phyloP scores from a whole-genome alignment of 2,888 invertebrate species.

The Boloria selene region DNA sequence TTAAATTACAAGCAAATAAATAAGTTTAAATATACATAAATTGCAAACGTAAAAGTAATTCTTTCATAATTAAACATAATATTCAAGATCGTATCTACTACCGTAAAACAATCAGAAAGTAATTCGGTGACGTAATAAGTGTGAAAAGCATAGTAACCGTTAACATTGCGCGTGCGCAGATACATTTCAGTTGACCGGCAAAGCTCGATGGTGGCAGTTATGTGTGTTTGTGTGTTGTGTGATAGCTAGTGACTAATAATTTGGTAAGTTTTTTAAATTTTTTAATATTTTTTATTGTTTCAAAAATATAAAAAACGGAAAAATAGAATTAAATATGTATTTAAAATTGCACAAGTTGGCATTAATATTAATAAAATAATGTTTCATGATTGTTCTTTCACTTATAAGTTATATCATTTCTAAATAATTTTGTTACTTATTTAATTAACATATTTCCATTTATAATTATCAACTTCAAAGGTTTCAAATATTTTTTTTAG shows the following conservation, averaged over 20 bases:
- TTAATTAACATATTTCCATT: too few relatives aligned
- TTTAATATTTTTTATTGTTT: too few relatives aligned
- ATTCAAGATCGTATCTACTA: slow-evolving; percentile 4
- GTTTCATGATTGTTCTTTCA: too few relatives aligned
- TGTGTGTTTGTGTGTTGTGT: slow-evolving; percentile 31
- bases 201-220: slow-evolving; percentile 31
- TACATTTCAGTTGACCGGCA: slow-evolving; percentile 29
- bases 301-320: neutral
- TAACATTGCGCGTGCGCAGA: slow-evolving; percentile 30
- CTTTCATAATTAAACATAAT: neutral
- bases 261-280: slow-evolving; percentile 22
- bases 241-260: slow-evolving; percentile 10
- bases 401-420: too few relatives aligned
- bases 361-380: too few relatives aligned
- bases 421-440: too few relatives aligned
- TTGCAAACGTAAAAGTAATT: neutral
- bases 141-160: slow-evolving; percentile 18
- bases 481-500: too few relatives aligned
- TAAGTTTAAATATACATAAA: too few relatives aligned
- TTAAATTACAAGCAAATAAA: too few relatives aligned
- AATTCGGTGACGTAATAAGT: slow-evolving; percentile 26
- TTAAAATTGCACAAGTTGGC: too few relatives aligned
- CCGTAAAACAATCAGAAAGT: slow-evolving; percentile 32
- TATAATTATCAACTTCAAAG: too few relatives aligned
- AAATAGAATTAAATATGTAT: neutral